Base-by-base conservation (phyloP, 64 coral and sea anemone species). In the Montipora capricornis region DNA sequence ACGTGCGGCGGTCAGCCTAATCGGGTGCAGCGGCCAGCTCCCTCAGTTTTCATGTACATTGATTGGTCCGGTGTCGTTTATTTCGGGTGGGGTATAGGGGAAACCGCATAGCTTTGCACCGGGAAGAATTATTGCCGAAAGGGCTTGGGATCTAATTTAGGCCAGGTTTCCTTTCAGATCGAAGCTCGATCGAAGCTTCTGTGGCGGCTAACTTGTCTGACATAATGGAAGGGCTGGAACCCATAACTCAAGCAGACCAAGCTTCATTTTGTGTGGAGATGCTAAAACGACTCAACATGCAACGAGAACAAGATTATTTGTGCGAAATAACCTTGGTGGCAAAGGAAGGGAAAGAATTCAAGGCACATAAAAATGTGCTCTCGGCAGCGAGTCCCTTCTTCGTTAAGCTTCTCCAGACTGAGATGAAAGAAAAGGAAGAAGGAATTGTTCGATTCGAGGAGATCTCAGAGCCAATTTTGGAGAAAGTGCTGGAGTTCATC, bases 391-490 rank as follows among this genome's bases (percentile, higher is more conserved):
- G 60, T 19, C 83, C 19, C 8, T 68, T 87, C 66, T 87, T 87
- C 62, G 45, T 4, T 5, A 66, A 66, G 61, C 60, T 87, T 45
- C 61, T 87, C 44, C 51, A 64, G 5, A 64, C 14, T 20, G 83
- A 87, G 20, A 87, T 87, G 83, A 87, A 87, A 46, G 83, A 87
- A 68, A 87, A 87, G 44, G 20, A 87, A 47, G 53, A 87, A 61
- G 22, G 24, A 44, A 60, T n/a, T 44, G 49, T 4, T 44, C 47
- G 47, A 16, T 66, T 84, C 17, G 22, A 84, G 81, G 17, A 67
- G 19, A 44, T 87, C 0, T 26, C 51, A 68, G 52, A 16, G 5
- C 70, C 22, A 7, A 44, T 87, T 22, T 7, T 87, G 60, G 83
- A 44, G 29, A 44, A 87, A 0, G 53, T 87, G 14, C 16, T 87